Evolutionary conservation across 2,797 vertebrate species (phyloP).

Genomic region (Myotis findleyi): DNA sequence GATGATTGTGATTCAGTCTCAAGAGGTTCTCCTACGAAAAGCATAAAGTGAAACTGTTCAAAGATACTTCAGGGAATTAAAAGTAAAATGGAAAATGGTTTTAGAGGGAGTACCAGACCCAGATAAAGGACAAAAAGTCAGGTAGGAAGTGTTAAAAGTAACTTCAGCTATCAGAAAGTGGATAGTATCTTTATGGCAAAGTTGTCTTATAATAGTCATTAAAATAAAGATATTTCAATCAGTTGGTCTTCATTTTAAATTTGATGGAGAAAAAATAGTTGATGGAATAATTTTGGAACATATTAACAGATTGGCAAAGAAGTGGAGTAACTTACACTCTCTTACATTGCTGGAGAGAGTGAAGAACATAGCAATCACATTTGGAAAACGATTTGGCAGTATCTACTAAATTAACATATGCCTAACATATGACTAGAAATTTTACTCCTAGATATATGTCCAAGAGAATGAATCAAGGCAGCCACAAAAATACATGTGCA

Average conservation of each 20-base stretch:
- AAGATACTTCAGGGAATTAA: slow-evolving; percentile 56
- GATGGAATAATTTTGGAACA: not conserved
- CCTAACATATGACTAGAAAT: not conserved
- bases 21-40: slow-evolving; percentile 55
- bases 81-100: slow-evolving; percentile 52
- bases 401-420: not conserved
- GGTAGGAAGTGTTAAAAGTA: not conserved
- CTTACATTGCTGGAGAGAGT: not conserved
- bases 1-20: not conserved
- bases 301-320: not conserved
- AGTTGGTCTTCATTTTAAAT: slow-evolving; percentile 36
- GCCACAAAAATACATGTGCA: not conserved
- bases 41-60: slow-evolving; percentile 28
- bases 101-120: not conserved
- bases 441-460: not conserved
- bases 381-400: not conserved
- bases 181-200: not conserved
- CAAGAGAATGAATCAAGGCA: not conserved
- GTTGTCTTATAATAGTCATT: not conserved
- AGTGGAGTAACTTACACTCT: not conserved
- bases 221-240: not conserved
- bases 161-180: not conserved
- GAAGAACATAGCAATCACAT: not conserved
- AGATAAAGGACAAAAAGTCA: not conserved
- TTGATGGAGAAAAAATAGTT: not conserved